phyloP scores from a whole-genome alignment of 2,797 vertebrate species.

The Limosa lapponica region DNA sequence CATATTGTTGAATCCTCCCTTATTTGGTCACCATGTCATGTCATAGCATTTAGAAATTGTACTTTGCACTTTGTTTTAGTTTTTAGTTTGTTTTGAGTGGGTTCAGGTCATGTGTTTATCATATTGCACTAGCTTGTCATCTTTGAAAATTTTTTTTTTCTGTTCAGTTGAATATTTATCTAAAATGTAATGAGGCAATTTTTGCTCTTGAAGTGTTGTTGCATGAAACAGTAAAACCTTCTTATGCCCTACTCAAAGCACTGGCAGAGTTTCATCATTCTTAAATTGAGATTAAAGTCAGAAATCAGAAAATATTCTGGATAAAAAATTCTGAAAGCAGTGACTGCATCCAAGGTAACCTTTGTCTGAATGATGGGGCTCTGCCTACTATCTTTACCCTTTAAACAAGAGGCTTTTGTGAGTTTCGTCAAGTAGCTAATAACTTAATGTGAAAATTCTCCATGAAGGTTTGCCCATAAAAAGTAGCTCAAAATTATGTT shows the following conservation, averaged over 20 bases:
- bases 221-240: background rate
- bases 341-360: background rate
- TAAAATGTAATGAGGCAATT: background rate
- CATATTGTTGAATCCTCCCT: background rate
- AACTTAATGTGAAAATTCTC: background rate
- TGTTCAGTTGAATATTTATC: background rate
- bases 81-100: background rate
- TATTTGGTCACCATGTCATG: background rate
- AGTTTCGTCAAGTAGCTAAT: background rate
- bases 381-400: background rate
- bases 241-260: background rate
- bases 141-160: background rate
- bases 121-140: background rate
- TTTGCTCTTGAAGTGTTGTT: background rate
- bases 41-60: background rate
- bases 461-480: background rate
- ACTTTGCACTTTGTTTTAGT: background rate
- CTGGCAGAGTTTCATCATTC: background rate
- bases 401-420: background rate
- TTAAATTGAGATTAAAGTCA: background rate
- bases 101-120: background rate
- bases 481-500: background rate
- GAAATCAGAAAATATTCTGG: background rate
- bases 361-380: background rate
- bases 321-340: background rate